Conservation (phyloP, 2,797 vertebrate genomes). For the Synaphobranchus kaupii region DNA sequence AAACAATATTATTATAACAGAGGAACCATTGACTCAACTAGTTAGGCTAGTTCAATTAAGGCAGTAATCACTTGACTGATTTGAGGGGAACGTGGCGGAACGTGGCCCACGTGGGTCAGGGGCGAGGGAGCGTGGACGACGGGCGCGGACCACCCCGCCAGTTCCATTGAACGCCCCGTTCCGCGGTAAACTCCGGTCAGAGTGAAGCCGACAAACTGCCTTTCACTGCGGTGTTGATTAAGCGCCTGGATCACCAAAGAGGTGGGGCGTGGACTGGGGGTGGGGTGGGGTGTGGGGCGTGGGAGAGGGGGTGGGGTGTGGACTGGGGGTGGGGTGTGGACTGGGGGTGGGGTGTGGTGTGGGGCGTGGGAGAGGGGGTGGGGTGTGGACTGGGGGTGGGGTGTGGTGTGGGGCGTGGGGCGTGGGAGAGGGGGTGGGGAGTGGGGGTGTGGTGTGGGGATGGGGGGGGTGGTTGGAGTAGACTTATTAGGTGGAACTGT, state of each 20-base stretch:
- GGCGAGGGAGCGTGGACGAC: background rate
- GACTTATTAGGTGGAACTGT: constrained; percentile 68
- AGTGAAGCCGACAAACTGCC: background rate
- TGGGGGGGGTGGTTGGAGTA: constrained; percentile 55
- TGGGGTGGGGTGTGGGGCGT: constrained; percentile 15
- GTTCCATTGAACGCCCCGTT: background rate
- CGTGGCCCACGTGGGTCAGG: background rate
- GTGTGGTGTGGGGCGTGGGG: background rate
- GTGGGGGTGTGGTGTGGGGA: too few relatives aligned
- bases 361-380: background rate
- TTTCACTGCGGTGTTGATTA: constrained; percentile 67
- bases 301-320: too few relatives aligned
- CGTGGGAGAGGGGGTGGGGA: too few relatives aligned
- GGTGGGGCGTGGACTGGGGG: background rate
- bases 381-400: background rate
- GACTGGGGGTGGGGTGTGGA: too few relatives aligned
- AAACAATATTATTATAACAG: background rate
- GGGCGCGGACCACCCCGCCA: background rate
- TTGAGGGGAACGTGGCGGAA: background rate
- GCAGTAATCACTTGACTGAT: background rate
- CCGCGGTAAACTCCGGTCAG: background rate
- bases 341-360: too few relatives aligned
- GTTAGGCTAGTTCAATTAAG: background rate
- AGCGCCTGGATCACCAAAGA: constrained; percentile 38
- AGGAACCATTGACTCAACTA: background rate